Evolutionary conservation across 2,113 vertebrate species (phyloP).

Genomic region (Dipodomys stephensi): DNA sequence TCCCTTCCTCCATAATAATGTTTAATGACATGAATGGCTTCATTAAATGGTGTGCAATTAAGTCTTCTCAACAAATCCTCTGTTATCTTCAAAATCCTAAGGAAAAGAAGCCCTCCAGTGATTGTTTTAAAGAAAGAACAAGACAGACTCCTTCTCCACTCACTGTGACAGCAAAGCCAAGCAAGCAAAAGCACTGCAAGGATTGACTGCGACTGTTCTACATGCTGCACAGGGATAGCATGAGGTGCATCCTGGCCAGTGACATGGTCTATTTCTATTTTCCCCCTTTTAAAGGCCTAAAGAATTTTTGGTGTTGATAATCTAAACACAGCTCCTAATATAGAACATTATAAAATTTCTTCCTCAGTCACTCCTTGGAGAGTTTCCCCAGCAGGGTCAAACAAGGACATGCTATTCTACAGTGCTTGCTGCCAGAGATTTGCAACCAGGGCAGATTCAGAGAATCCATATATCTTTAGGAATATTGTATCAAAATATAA

Average conservation of each 20-base stretch:
- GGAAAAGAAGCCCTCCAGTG: conserved; percentile 51
- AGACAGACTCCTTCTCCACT: not conserved
- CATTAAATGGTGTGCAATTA: not conserved
- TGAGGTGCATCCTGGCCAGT: not conserved
- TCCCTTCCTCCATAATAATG: not conserved
- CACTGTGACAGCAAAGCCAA: not conserved
- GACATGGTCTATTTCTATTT: conserved; percentile 17
- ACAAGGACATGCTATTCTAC: conserved; percentile 31
- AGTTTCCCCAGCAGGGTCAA: conserved; percentile 40
- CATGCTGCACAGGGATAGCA: not conserved
- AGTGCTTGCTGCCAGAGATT: not conserved
- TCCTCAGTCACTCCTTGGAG: conserved; percentile 53
- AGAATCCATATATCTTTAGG: not conserved
- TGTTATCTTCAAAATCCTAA: conserved; percentile 47
- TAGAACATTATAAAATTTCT: conserved; percentile 15
- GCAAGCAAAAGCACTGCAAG: not conserved
- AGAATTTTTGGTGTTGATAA: conserved; percentile 40
- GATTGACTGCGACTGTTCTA: not conserved
- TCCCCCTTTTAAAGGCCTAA: conserved; percentile 17
- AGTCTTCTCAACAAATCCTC: conserved; percentile 40
- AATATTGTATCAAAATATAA: not conserved
- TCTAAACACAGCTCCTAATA: conserved; percentile 52
- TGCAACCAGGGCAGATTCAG: not conserved
- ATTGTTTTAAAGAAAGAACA: conserved; percentile 29
- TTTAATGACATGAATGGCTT: not conserved